phyloP scores from a whole-genome alignment of 2,797 vertebrate genomes.

The Etheostoma perlongum region DNA sequence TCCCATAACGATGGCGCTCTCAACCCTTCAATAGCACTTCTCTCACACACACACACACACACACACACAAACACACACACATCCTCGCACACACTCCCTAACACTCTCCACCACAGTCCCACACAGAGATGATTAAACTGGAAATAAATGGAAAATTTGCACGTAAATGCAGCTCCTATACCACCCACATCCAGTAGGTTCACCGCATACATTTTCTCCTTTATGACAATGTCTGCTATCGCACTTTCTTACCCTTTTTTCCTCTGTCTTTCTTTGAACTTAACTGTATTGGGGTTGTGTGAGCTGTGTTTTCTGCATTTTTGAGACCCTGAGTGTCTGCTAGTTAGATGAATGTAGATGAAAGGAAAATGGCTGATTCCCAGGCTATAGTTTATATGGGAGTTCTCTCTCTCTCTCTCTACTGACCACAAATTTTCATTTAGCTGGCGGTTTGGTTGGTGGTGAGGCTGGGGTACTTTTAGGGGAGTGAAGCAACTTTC shows the following conservation, averaged over 20 bases:
- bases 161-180: constrained; percentile 69
- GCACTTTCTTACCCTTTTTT: constrained; percentile 43
- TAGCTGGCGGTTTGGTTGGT: constrained; percentile 46
- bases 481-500: constrained; percentile 47
- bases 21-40: constrained; percentile 64
- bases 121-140: constrained; percentile 72
- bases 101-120: constrained; percentile 47
- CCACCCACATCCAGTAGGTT: constrained; percentile 78
- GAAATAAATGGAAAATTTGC: constrained; percentile 78
- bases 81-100: not conserved
- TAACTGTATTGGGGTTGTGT: constrained; percentile 42
- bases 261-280: constrained; percentile 62
- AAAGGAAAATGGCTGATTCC: constrained; percentile 72
- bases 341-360: constrained; percentile 74
- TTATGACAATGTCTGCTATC: constrained; percentile 67
- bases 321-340: constrained; percentile 53
- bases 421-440: constrained; percentile 77
- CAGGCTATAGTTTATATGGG: constrained; percentile 71
- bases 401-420: constrained; percentile 61
- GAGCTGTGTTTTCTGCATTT: constrained; percentile 56
- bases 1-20: constrained; percentile 78
- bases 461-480: constrained; percentile 42
- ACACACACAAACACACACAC: not conserved
- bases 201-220: constrained; percentile 69
- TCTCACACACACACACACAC: constrained; percentile 9